Conservation (phyloP, 2,797 vertebrate genomes). For the Anomalospiza imberbis region DNA sequence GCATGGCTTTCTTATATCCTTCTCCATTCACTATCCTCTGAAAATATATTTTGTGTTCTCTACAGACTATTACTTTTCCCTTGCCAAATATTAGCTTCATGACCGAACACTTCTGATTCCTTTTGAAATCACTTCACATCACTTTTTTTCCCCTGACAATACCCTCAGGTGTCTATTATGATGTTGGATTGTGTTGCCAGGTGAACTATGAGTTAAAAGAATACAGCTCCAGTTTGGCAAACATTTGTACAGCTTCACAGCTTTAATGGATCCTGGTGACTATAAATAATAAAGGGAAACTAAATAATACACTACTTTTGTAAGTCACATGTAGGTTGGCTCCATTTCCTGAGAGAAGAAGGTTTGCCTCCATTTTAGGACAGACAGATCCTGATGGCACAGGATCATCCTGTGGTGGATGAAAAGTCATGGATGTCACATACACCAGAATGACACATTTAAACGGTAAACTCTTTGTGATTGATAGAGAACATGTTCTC, state of each 20-base stretch:
- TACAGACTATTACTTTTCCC: background rate
- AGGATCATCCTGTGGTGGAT: background rate
- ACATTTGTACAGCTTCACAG: background rate
- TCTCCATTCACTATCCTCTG: background rate
- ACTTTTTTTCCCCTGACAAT: background rate
- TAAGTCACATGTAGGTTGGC: background rate
- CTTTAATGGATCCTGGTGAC: background rate
- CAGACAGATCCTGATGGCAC: background rate
- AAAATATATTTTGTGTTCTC: background rate
- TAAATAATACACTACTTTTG: background rate
- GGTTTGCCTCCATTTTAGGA: background rate
- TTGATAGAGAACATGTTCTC: background rate
- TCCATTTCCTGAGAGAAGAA: background rate
- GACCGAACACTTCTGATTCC: background rate
- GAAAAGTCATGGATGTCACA: background rate
- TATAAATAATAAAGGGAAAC: background rate
- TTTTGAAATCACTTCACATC: background rate
- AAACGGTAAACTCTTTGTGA: background rate
- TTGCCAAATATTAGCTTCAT: conserved; percentile 34
- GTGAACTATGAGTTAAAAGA: background rate
- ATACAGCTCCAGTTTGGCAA: background rate
- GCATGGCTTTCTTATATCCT: background rate
- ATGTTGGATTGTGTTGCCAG: background rate
- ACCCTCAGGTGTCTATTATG: background rate
- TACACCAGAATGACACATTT: background rate